These are phyloP conservation scores for Macroramphosus scolopax DNA, from an alignment of 2,797 vertebrate species.

Conservation along the genomic window DNA sequence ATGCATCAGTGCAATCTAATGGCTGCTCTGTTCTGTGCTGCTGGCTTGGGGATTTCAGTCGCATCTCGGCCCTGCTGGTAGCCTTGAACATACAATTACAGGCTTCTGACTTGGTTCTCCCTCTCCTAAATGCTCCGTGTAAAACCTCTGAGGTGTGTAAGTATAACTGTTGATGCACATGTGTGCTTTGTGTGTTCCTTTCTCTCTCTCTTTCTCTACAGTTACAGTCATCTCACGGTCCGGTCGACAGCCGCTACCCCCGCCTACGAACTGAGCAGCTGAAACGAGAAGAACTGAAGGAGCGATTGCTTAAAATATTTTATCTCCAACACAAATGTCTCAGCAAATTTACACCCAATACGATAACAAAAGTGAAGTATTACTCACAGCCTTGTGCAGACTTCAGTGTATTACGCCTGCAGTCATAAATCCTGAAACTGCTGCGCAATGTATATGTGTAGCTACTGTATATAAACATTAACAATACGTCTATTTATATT, in stretches of 20 bases:
- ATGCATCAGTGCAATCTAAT: slow-evolving; percentile 56
- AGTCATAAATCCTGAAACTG: slow-evolving; percentile 76
- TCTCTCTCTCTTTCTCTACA: slow-evolving; percentile 11
- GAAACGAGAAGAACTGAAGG: slow-evolving; percentile 54
- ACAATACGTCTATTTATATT: slow-evolving; percentile 81
- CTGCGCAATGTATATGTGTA: slow-evolving; percentile 60
- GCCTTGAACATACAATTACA: slow-evolving; percentile 59
- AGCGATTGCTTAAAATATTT: slow-evolving; percentile 76
- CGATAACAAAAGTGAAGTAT: slow-evolving; percentile 82
- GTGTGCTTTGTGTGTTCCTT: slow-evolving; percentile 4
- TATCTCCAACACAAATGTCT: slow-evolving; percentile 69
- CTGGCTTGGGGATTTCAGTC: slow-evolving; percentile 45
- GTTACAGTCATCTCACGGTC: slow-evolving; percentile 16
- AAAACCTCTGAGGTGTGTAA: slow-evolving; percentile 51
- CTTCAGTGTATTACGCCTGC: slow-evolving; percentile 69
- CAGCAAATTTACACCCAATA: slow-evolving; percentile 77
- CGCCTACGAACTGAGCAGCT: slow-evolving; percentile 25
- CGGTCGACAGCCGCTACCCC: slow-evolving; percentile 4
- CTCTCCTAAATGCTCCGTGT: slow-evolving; percentile 34
- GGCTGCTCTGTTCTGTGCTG: slow-evolving; percentile 43
- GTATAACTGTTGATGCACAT: too few species aligned
- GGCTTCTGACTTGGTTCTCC: slow-evolving; percentile 37
- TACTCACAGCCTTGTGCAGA: slow-evolving; percentile 74
- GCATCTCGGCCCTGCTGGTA: slow-evolving; percentile 35
- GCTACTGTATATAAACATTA: slow-evolving; percentile 81